phyloP scores from a whole-genome alignment of 2,113 vertebrate species.

The Equus quagga region DNA sequence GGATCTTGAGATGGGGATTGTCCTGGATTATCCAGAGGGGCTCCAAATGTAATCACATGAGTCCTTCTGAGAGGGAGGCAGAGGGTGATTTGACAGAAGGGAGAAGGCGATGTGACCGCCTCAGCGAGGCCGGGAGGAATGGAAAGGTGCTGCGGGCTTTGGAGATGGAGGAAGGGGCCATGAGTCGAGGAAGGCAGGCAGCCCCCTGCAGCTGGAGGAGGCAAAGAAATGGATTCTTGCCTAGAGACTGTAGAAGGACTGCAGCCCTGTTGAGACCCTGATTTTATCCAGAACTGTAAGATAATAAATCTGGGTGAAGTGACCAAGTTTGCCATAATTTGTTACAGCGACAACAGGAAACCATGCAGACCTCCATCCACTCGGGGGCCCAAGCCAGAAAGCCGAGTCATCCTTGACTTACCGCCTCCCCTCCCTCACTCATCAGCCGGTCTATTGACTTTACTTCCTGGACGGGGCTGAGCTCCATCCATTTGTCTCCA shows the following conservation, averaged over 20 bases:
- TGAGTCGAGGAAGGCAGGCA: not conserved
- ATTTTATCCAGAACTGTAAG: not conserved
- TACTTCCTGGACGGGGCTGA: not conserved
- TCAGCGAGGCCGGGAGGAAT: not conserved
- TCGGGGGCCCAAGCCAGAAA: not conserved
- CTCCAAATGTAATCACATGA: not conserved
- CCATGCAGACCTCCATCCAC: not conserved
- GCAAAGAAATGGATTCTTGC: not conserved
- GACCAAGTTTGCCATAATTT: not conserved
- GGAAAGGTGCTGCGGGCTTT: not conserved
- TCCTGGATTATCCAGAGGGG: not conserved
- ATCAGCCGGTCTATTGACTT: not conserved
- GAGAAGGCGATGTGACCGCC: not conserved
- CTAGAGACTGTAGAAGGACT: too few relatives aligned
- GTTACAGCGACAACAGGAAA: not conserved
- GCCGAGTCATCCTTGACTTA: not conserved
- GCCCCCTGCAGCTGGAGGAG: too few relatives aligned
- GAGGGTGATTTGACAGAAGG: not conserved
- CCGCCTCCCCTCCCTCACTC: not conserved
- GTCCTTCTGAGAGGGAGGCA: not conserved
- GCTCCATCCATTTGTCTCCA: not conserved
- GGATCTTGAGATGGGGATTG: not conserved
- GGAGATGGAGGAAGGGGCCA: not conserved
- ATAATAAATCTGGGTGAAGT: not conserved
- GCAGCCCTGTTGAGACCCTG: not conserved